Conservation (phyloP, 1,140 invertebrate species). For the Diabrotica undecimpunctata region DNA sequence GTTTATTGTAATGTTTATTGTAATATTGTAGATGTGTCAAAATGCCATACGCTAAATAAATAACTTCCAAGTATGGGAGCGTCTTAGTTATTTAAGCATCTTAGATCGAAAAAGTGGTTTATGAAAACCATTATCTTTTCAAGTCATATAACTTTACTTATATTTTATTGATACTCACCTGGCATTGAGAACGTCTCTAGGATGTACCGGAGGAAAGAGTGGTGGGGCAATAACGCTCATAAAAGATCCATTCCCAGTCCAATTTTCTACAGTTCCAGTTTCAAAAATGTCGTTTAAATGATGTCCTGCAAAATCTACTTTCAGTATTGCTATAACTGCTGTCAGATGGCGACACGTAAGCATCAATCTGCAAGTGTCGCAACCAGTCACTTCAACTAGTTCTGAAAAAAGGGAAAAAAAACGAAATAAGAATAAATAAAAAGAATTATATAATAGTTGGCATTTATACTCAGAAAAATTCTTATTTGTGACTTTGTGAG, state of each 20-base stretch:
- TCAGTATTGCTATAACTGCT: conserved; percentile 39
- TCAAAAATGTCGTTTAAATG: neutral
- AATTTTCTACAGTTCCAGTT: neutral
- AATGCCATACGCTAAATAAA: too few species aligned
- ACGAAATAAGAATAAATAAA: too few species aligned
- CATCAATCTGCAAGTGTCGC: conserved; percentile 36
- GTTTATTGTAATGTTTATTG: too few species aligned
- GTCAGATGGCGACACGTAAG: conserved; percentile 40
- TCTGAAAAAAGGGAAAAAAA: conserved; percentile 28
- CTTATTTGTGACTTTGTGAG: too few species aligned
- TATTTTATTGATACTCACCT: conserved; percentile 33
- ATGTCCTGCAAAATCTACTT: conserved; percentile 27
- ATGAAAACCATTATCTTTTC: too few species aligned
- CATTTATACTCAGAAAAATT: too few species aligned
- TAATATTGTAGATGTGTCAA: too few species aligned
- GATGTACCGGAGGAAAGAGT: conserved; percentile 33
- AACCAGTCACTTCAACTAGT: conserved; percentile 39
- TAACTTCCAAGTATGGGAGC: too few species aligned
- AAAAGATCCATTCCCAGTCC: neutral
- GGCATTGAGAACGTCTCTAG: conserved; percentile 35
- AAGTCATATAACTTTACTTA: too few species aligned
- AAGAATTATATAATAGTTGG: too few species aligned
- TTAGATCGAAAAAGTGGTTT: too few species aligned
- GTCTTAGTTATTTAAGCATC: too few species aligned
- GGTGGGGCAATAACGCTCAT: conserved; percentile 7